A percentile compares a stretch with the other conserved stretches of the same genome.
Conservation (phyloP, 1,140 invertebrate genomes). For the Aphaenogaster ashmeadi region DNA sequence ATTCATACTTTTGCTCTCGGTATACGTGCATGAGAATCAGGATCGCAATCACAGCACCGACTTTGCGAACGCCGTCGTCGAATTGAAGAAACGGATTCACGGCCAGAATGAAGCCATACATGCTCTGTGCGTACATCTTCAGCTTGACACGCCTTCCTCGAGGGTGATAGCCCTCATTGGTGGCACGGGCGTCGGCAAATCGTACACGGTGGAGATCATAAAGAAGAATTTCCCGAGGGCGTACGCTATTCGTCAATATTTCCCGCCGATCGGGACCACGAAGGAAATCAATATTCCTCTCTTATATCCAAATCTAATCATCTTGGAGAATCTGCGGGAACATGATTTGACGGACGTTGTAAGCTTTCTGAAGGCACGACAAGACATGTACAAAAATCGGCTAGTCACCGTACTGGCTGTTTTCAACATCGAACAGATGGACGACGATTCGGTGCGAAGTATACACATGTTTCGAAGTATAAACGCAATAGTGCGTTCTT, state of each 20-base stretch:
- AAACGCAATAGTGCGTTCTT: not conserved
- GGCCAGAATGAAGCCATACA: constrained; percentile 78
- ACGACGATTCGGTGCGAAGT: constrained; percentile 1
- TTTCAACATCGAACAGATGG: constrained; percentile 79
- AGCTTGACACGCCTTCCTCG: constrained; percentile 30
- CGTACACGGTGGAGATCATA: constrained; percentile 82
- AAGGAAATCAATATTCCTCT: constrained; percentile 62
- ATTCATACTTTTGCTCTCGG: constrained; percentile 33
- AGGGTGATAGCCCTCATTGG: constrained; percentile 79
- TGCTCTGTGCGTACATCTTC: constrained; percentile 57
- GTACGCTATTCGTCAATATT: constrained; percentile 73
- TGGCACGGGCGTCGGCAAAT: constrained; percentile 85
- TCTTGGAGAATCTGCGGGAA: constrained; percentile 81
- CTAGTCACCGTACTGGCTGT: constrained; percentile 79
- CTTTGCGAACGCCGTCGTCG: constrained; percentile 71
- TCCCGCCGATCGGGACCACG: constrained; percentile 48
- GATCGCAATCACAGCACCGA: constrained; percentile 71
- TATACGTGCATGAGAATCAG: constrained; percentile 69
- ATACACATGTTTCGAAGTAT: no score
- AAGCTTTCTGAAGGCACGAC: constrained; percentile 64
- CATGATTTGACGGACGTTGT: constrained; percentile 70
- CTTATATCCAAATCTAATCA: constrained; percentile 79
- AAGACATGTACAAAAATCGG: constrained; percentile 54
- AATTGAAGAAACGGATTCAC: constrained; percentile 76
- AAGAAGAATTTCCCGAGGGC: constrained; percentile 72